Base-by-base conservation (phyloP, 2,113 vertebrate genomes). In the Nematolebias whitei region DNA sequence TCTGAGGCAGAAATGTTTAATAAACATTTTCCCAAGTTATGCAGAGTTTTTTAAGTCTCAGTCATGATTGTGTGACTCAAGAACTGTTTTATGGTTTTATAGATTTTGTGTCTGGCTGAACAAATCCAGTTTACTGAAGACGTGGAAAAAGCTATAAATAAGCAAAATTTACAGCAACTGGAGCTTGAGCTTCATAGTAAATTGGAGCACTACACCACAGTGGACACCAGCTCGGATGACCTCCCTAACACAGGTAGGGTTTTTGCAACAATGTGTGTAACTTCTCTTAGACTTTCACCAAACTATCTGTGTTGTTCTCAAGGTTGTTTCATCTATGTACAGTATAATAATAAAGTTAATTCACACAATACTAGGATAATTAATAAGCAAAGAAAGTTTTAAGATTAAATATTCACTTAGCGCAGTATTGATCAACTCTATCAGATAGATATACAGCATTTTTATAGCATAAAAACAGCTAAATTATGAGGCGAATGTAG, bases 51-150 rank as follows among this genome's bases (percentile, higher is more conserved):
- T 19, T 45, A n/a, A 41, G 14, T 41, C 13, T 41, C 40, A 41
- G 14, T 41, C 40, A 41, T 15, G 5, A 15, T 2, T 35, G 32
- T 35, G 32, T 5, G 32, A 29, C 41, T 14, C 13, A 52, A 8
- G 15, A 61, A 53, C 2, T 12, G 29, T 53, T 3, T 16, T 29
- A 0, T 56, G 51, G 67, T 18, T 51, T 19, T 87, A 24, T 58
- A 99, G 98, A 94, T 98, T 86, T 85, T 99, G 32, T 98, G 93
- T 69, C 89, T 99, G 82, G 95, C 96, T 48, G 97, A 98, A 63
- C 96, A 98, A 91, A 98, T 99, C 89, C 95, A 95, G 69, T 99
- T 99, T 71, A 99, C 97, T 39, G 95, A 97, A 88, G 96, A 98
- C 80, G 91, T 95, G 81, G 97, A 99, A 91, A 91, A 50, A 77